Base-by-base conservation (phyloP, 2,113 vertebrate species). In the Crotophaga sulcirostris region DNA sequence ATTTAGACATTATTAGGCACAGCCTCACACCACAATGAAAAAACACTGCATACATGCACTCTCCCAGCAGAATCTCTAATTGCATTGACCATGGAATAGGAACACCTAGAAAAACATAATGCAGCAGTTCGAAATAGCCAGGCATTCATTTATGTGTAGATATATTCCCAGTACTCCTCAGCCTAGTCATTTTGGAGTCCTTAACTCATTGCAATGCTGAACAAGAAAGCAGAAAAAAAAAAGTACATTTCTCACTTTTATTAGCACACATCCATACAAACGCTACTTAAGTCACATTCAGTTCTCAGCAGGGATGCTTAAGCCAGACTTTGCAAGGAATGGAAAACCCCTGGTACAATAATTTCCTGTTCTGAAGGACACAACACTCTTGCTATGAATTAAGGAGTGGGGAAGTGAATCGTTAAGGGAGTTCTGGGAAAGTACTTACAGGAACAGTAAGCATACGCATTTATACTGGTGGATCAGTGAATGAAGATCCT, bases 1-100 rank as follows among this genome's bases (percentile, higher is more conserved):
- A 74, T n/a, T 20, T 17, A 74, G 70, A n/a, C 0, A 0, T 63
- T 36, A 40, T 13, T 7, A 78, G 64, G 38, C 28, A 28, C n/a
- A 58, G 67, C n/a, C 60, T 59, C 34, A 49, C n/a, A 25, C 31
- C 4, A 0, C 6, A 55, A 25, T 1, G 34, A 66, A 80, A n/a
- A 47, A 42, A 69, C 26, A 12, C n/a, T 2, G 36, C 68, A 23
- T 3, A n/a, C 26, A 6, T 0, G 9, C 0, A 0, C 25, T 45
- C 45, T 63, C 36, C 52, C 60, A 21, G 25, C 1, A 66, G 49
- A 73, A 49, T 18, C 54, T 40, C 52, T 36, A 60, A 36, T 10
- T 31, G 16, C 59, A 18, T 52, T 28, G 58, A 33, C 47, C 33
- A 7, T 1, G 26, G 38, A 64, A 26, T 7, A 31, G 26, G 1